Base-by-base conservation (phyloP, 2,797 vertebrate species). In the Sparidentex hasta region DNA sequence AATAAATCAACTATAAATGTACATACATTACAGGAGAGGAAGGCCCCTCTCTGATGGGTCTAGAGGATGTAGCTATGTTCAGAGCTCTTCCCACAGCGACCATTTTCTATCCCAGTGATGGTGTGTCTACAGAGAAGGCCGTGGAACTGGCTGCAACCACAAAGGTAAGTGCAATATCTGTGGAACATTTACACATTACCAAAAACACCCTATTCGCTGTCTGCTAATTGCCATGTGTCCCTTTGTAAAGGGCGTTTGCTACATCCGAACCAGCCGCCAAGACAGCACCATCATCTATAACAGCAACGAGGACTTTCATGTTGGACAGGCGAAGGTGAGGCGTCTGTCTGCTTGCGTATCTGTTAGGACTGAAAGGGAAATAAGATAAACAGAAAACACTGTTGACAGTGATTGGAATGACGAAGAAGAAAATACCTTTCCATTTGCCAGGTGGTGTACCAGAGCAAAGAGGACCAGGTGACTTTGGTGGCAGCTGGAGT, bases 41-140 rank as follows among this genome's bases (percentile, higher is more conserved):
- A 44, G 98, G 98, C 9, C 97, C 98, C 4, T 97, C 97, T 78
- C 95, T 98, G 93, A 99, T 99, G 98, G 97, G 95, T 50, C 94
- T 99, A 58, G 98, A 99, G 90, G 98, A 99, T 58, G 76, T 99
- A 74, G 94, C 94, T 85, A 97, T 99, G 96, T 98, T 99, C 86
- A 95, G 97, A 57, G 92, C 96, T 51, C 75, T 99, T 78, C 98
- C 97, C 72, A 96, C 86, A 16, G 88, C 96, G 1, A 99, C 98
- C 5, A 93, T 99, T 73, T 99, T 99, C 88, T 99, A 97, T 79
- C 98, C 98, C 27, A 96, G 98, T 1, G 98, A 99, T 43, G 98
- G 96, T 2, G 96, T 99, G 64, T 94, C 98, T 25, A 97, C 97
- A 12, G 98, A 99, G 94, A 99, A 97, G 89, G 98, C 98, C 0